Evolutionary conservation across 92 coral and sea anemone genomes (phyloP).

Genomic region (Desmophyllum pertusum): DNA sequence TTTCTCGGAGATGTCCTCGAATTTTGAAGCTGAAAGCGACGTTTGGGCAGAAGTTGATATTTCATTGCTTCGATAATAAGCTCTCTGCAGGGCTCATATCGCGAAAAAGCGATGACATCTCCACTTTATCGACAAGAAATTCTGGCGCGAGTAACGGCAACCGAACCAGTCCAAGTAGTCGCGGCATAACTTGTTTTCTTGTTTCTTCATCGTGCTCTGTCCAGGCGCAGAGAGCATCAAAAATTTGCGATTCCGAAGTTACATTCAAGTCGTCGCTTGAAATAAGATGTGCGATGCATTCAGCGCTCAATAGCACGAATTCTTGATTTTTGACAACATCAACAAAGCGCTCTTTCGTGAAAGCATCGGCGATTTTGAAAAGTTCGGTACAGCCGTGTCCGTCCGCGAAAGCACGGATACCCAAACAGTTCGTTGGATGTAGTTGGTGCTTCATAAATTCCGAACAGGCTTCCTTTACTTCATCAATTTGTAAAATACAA

Average conservation of each 20-base stretch:
- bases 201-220: conserved; percentile 69
- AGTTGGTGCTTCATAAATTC: conserved; percentile 98
- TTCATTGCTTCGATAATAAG: conserved; percentile 97
- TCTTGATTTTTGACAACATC: conserved; percentile 94
- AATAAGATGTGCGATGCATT: conserved; percentile 79
- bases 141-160: conserved; percentile 82
- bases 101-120: conserved; percentile 86
- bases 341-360: conserved; percentile 91
- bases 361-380: conserved; percentile 81
- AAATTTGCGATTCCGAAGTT: conserved; percentile 81
- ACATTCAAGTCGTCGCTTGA: conserved; percentile 93
- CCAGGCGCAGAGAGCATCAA: conserved; percentile 80
- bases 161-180: conserved; percentile 72
- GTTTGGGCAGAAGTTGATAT: conserved; percentile 86
- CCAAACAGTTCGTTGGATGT: conserved; percentile 93
- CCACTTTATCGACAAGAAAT: conserved; percentile 88
- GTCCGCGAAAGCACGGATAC: conserved; percentile 96
- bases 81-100: conserved; percentile 78
- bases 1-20: conserved; percentile 84
- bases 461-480: conserved; percentile 88
- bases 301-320: conserved; percentile 78
- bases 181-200: conserved; percentile 67
- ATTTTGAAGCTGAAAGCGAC: conserved; percentile 82
- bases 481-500: conserved; percentile 92
- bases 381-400: conserved; percentile 93